These are phyloP conservation scores for Drosophila buzzatii DNA, from an alignment of 2,888 invertebrate species.

Conservation along the genomic window DNA sequence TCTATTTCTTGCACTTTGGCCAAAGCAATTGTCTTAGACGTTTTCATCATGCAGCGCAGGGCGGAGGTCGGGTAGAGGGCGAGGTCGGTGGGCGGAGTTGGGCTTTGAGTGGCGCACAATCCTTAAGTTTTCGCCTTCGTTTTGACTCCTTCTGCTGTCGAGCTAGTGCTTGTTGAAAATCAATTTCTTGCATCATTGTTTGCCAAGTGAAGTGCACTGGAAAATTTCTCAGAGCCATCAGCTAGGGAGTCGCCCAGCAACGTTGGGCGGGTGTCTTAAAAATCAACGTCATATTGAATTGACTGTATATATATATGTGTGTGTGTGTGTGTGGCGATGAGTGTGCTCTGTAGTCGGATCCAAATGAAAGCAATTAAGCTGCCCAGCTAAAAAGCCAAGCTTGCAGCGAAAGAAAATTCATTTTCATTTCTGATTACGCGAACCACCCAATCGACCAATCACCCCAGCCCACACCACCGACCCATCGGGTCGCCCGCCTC, in stretches of 20 bases:
- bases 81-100: neutral
- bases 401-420: slow-evolving; percentile 51
- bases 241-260: slow-evolving; percentile 27
- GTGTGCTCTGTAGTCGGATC: slow-evolving; percentile 25
- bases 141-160: slow-evolving; percentile 10
- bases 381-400: slow-evolving; percentile 49
- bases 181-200: slow-evolving; percentile 84
- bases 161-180: slow-evolving; percentile 81
- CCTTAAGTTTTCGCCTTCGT: slow-evolving; percentile 24
- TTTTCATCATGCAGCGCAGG: slow-evolving; percentile 63
- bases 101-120: slow-evolving; percentile 41
- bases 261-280: slow-evolving; percentile 53
- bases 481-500: neutral
- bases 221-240: slow-evolving; percentile 77
- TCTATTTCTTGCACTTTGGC: slow-evolving; percentile 80
- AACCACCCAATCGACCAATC: neutral
- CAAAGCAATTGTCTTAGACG: slow-evolving; percentile 78
- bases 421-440: slow-evolving; percentile 62
- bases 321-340: slow-evolving; percentile 14
- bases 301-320: slow-evolving; percentile 2
- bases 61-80: neutral
- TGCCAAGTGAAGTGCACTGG: slow-evolving; percentile 83
- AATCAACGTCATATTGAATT: slow-evolving; percentile 78
- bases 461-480: neutral
- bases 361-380: slow-evolving; percentile 78